Percentiles rank a stretch among this genome's conserved stretches.
phyloP scores from a whole-genome alignment of 2,113 vertebrate genomes.

The Microtus pennsylvanicus region DNA sequence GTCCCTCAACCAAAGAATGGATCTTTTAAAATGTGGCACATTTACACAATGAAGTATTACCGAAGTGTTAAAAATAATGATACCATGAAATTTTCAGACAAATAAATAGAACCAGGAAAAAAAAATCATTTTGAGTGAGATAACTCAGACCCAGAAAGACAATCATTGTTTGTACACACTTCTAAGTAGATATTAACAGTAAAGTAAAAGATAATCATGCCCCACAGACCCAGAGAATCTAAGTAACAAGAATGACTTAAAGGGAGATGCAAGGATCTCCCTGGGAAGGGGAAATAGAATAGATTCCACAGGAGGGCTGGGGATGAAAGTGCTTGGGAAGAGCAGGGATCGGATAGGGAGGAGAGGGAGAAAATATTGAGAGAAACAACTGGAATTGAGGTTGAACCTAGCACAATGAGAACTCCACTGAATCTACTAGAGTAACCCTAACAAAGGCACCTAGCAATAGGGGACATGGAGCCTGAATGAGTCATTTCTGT shows the following conservation, averaged over 20 bases:
- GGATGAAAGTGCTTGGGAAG: not conserved
- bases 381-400: not conserved
- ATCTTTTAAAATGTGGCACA: not conserved
- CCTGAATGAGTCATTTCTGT: not conserved
- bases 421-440: not conserved
- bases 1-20: not conserved
- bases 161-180: not conserved
- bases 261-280: not conserved
- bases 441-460: not conserved
- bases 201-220: not conserved
- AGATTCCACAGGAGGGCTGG: not conserved
- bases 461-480: not conserved
- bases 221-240: not conserved
- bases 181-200: not conserved
- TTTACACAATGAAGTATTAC: not conserved
- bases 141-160: not conserved
- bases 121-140: not conserved
- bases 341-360: not conserved
- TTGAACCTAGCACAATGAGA: not conserved
- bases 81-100: not conserved
- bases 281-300: not conserved
- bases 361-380: not conserved
- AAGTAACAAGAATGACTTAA: not conserved
- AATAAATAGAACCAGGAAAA: not conserved
- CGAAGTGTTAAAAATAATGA: not conserved